Evolutionary conservation across 2,888 invertebrate species (phyloP), one percentile per base, ranked within the genome.

Genomic region (Eristalis arbustorum): DNA sequence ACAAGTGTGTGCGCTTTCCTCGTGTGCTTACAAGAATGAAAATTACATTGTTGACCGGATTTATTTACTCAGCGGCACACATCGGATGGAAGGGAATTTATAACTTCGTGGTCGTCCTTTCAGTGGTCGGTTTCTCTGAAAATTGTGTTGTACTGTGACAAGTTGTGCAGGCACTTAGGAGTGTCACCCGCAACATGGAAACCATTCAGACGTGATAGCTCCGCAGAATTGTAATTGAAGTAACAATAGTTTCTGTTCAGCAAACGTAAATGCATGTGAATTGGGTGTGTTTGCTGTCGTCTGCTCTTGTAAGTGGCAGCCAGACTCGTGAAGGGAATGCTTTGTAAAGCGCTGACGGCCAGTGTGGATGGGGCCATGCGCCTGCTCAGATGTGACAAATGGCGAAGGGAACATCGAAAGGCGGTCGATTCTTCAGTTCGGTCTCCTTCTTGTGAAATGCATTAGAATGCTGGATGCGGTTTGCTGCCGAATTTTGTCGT

Each of bases 121-220:
- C 49, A 42, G 40, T 66, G 56, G 57, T 59, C 25, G 13, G 25
- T 8, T 23, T 28, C 25, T 11, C 37, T 2, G 13, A 0, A 37
- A 37, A 31, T 5, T 31, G 25, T 23, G 25, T 23, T 25, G 59
- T 59, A 59, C 59, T 23, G 42, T 63, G 62, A 63, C 62, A 72
- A 76, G 72, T 76, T 76, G 42, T 72, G 56, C 49, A 62, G 68
- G 77, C 77, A 68, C 77, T 59, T 63, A 57, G 57, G 56, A 62
- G 72, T 77, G 72, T 83, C 68, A 73, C 57, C 68, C 68, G 68
- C 67, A 76, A 67, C 61, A 82, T 37, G 57, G 61, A 57, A 63
- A n/a, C 42, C 31, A 67, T 75, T 75, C 67, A 67, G 67, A 59
- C 75, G 40, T 25, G 34, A 18, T 23, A 25, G 59, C 40, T 57